Base-by-base conservation (phyloP, 2,113 vertebrate species). In the Carassius auratus region DNA sequence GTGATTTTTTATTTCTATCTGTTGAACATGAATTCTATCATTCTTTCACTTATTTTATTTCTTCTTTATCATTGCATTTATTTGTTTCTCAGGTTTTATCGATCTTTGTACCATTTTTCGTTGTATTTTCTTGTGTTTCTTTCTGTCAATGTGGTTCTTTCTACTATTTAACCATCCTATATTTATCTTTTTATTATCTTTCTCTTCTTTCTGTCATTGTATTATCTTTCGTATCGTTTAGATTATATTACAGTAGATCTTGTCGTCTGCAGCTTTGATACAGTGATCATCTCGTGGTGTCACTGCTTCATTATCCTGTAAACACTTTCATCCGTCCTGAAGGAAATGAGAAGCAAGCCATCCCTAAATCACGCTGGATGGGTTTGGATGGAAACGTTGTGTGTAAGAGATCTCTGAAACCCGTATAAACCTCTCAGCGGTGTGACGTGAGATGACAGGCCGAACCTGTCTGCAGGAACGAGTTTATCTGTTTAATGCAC, bases 371-470 rank as follows among this genome's bases (percentile, higher is more conserved):
- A 79, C 21, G n/a, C n/a, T 4, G 7, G 1, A 19, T 76, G 69
- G 76, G 84, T 85, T 85, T 26, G 76, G 76, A 85, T 85, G 76
- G 84, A 45, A 68, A 85, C 61, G 76, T 48, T 15, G 30, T 10
- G 21, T 36, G 48, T 80, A 81, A 66, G 55, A 33, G 38, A 73
- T 64, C 17, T 8, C 38, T 42, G 3, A 50, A 57, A 57, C 36
- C 52, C 26, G 38, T 6, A 6, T 6, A 23, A n/a, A 13, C 61
- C 30, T 81, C 61, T 50, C 36, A 0, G 42, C 33, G 62, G 82
- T 59, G 55, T 38, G 76, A 48, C 83, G 59, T 61, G 68, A 74
- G 81, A 23, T 15, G 73, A 78, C 81, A 78, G 73, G 21, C 14
- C 3, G 23, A 84, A 84, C 36, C 38, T 75, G 82, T 42, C n/a